Evolutionary conservation across 2,113 vertebrate species (phyloP).

Genomic region (Leiothrix lutea): DNA sequence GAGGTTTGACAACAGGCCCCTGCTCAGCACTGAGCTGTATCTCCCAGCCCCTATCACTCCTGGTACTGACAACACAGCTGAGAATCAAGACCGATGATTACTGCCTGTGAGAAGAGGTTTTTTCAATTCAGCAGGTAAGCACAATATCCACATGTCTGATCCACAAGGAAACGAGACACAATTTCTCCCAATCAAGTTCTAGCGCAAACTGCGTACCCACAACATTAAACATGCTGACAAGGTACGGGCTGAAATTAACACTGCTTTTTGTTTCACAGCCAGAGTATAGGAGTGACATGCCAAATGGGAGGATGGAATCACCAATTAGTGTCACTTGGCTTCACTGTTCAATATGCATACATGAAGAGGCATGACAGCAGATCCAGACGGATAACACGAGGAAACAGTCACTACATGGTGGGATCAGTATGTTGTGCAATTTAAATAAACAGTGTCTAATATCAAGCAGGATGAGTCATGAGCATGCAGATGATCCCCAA

Average conservation of each 20-base stretch:
- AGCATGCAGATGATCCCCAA: background rate
- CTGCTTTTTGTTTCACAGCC: background rate
- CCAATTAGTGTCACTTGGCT: background rate
- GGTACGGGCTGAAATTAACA: background rate
- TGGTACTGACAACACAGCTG: background rate
- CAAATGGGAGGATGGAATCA: background rate
- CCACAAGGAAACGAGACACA: background rate
- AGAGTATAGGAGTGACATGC: background rate
- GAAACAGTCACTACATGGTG: background rate
- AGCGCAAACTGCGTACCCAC: background rate
- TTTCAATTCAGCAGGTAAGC: background rate
- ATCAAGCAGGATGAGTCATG: background rate
- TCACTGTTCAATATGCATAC: background rate
- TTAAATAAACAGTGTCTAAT: conserved; percentile 31
- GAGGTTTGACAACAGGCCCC: background rate
- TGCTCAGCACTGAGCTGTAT: background rate
- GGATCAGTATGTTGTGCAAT: conserved; percentile 30
- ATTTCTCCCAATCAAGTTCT: background rate
- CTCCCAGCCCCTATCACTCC: background rate
- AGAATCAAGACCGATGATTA: background rate
- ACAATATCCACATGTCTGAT: background rate
- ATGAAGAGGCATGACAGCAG: conserved; percentile 27
- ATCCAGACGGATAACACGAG: conserved; percentile 30
- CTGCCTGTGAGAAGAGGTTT: background rate
- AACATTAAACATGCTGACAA: background rate